Percentiles rank a stretch among this genome's conserved stretches.
These are phyloP conservation scores for Saccopteryx bilineata DNA, from an alignment of 2,113 vertebrate species.

Conservation along the genomic window DNA sequence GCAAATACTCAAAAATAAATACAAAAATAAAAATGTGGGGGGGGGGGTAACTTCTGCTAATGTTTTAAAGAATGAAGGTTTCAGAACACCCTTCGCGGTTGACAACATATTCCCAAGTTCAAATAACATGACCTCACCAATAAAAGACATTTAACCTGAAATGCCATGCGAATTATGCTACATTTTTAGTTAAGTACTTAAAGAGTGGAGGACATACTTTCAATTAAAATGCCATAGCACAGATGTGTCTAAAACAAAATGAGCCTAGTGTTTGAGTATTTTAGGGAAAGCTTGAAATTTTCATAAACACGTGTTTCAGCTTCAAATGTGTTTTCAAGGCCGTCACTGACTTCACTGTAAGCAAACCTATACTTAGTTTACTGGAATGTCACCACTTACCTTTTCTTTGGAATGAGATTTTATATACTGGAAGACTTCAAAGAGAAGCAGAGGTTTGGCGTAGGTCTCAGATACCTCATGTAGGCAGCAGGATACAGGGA, in stretches of 20 bases:
- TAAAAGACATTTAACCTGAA: background rate
- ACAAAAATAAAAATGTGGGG: background rate
- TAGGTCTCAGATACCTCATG: background rate
- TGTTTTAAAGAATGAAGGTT: background rate
- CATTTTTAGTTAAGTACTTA: background rate
- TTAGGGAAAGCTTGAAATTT: constrained; percentile 34
- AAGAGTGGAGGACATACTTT: background rate
- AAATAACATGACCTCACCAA: background rate
- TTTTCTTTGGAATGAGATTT: constrained; percentile 22
- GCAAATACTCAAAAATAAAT: background rate
- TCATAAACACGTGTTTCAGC: background rate
- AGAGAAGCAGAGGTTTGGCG: background rate
- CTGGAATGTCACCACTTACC: background rate
- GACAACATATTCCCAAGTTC: background rate
- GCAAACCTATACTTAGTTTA: constrained; percentile 27
- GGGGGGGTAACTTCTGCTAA: background rate
- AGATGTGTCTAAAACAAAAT: background rate
- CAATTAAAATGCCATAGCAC: constrained; percentile 55
- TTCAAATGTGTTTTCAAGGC: constrained; percentile 47
- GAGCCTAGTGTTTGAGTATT: constrained; percentile 9
- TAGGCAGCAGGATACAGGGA: background rate
- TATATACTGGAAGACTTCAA: background rate
- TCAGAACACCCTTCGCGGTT: background rate
- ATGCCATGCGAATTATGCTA: background rate
- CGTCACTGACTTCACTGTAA: background rate